Conservation (phyloP, 2,888 invertebrate genomes). For the Plemyria rubiginata region DNA sequence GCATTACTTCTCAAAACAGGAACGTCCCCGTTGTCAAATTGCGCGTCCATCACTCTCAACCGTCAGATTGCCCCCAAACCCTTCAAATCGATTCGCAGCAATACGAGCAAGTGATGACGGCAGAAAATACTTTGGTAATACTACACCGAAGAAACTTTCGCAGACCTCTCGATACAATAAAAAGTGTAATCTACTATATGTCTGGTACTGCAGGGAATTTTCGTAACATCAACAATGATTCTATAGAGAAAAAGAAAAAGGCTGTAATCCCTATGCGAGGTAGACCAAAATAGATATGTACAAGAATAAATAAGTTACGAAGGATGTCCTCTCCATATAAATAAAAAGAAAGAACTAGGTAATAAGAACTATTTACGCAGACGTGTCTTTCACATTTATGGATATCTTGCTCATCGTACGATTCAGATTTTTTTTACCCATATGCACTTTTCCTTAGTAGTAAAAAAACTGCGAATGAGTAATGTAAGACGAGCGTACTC, state of each 20-base stretch:
- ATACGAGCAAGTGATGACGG: too few relatives aligned
- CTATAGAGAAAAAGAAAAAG: not conserved
- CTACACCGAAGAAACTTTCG: too few relatives aligned
- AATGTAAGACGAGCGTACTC: slow-evolving; percentile 4
- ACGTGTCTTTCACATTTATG: not conserved
- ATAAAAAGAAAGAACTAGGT: slow-evolving; percentile 1
- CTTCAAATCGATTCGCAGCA: too few relatives aligned
- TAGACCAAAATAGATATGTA: not conserved
- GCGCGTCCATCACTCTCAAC: too few relatives aligned
- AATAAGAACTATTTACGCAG: not conserved
- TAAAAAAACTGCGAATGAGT: slow-evolving; percentile 14
- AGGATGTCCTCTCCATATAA: not conserved
- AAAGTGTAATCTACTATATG: too few relatives aligned
- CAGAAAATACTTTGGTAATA: too few relatives aligned
- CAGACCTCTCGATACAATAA: too few relatives aligned
- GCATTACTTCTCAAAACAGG: too few relatives aligned
- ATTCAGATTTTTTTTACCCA: not conserved
- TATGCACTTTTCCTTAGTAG: slow-evolving; percentile 1
- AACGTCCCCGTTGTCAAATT: too few relatives aligned
- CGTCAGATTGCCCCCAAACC: too few relatives aligned
- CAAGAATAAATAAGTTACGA: slow-evolving; percentile 3
- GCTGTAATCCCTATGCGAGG: not conserved
- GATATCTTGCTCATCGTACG: not conserved
- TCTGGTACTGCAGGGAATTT: not conserved
- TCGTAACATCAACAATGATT: not conserved